These are phyloP conservation scores for Lates calcarifer DNA, from an alignment of 2,113 vertebrate species.

Conservation along the genomic window DNA sequence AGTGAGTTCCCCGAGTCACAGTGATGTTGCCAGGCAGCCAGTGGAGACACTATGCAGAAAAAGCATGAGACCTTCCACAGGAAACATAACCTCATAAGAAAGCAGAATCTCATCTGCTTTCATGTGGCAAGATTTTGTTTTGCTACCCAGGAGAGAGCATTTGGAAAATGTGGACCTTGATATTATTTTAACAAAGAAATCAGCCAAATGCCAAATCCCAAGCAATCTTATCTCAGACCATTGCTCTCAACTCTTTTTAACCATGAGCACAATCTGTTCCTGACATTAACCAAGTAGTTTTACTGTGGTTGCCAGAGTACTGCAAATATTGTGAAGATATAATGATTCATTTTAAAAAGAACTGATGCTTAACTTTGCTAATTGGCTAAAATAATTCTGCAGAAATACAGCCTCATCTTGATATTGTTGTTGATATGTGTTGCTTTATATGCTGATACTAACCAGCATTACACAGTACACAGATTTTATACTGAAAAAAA, in stretches of 20 bases:
- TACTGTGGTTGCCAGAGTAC: too few species aligned
- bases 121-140: neutral
- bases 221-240: neutral
- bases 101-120: neutral
- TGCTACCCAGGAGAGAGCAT: neutral
- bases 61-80: neutral
- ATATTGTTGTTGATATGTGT: too few species aligned
- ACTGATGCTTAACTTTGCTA: too few species aligned
- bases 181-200: neutral
- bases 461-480: neutral
- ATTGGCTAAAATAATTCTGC: too few species aligned
- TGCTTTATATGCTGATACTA: too few species aligned
- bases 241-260: too few species aligned
- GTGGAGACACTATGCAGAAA: neutral
- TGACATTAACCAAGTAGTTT: too few species aligned
- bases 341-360: too few species aligned
- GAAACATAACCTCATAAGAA: neutral
- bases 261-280: too few species aligned
- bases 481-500: neutral
- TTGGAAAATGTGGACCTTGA: too few species aligned
- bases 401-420: too few species aligned
- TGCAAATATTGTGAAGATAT: too few species aligned
- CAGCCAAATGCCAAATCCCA: neutral
- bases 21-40: neutral
- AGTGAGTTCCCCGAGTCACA: neutral